These are phyloP conservation scores for Plutella xylostella DNA, from an alignment of 2,888 invertebrate genomes.

Conservation along the genomic window DNA sequence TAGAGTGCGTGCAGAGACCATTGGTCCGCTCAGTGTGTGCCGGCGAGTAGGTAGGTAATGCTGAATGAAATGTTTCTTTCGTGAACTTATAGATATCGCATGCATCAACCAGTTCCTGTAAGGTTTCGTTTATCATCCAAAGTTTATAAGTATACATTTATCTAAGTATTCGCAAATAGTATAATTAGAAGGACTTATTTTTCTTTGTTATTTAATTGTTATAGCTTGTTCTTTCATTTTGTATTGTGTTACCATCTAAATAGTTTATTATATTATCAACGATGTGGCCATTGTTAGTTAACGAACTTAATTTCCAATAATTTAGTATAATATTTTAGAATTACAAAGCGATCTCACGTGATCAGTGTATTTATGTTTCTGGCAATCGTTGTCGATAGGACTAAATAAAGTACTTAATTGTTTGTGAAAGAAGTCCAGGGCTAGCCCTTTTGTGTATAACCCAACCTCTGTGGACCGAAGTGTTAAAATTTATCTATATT, in stretches of 20 bases:
- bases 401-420: slow-evolving; percentile 6
- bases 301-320: slow-evolving; percentile 4
- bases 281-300: slow-evolving; percentile 56
- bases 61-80: no score
- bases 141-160: slow-evolving; percentile 30
- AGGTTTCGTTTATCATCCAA: slow-evolving; percentile 1
- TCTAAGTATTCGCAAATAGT: slow-evolving; percentile 3
- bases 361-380: slow-evolving; percentile 66
- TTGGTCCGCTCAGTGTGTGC: neutral
- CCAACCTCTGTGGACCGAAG: neutral
- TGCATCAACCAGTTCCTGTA: neutral
- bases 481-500: no score
- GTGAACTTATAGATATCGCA: no score
- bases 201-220: slow-evolving; percentile 30
- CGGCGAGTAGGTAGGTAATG: neutral
- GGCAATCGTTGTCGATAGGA: slow-evolving; percentile 11
- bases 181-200: slow-evolving; percentile 19
- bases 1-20: slow-evolving; percentile 27
- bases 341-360: slow-evolving; percentile 61
- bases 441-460: slow-evolving; percentile 12
- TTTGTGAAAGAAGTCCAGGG: slow-evolving; percentile 7
- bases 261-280: slow-evolving; percentile 36
- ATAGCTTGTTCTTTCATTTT: slow-evolving; percentile 38
- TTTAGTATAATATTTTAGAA: slow-evolving; percentile 4
- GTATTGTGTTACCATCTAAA: slow-evolving; percentile 47